phyloP scores from a whole-genome alignment of 1,140 invertebrate genomes.

The Macrosteles quadrilineatus region DNA sequence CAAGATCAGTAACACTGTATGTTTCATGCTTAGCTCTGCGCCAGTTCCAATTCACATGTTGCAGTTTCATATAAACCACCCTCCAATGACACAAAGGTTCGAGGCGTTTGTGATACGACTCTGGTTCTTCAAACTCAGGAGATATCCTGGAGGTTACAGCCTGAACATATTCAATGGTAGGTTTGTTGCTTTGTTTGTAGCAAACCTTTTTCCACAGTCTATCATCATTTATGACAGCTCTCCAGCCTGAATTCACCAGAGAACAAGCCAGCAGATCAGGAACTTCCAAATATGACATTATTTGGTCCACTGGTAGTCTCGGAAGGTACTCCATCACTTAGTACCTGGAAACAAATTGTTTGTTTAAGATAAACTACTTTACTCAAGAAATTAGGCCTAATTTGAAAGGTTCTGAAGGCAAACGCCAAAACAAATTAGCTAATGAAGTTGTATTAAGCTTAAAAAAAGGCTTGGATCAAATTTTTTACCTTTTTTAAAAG shows the following conservation, averaged over 20 bases:
- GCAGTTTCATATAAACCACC: neutral
- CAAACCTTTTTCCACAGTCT: conserved; percentile 1
- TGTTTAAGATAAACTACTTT: too few relatives aligned
- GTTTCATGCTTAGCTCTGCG: neutral
- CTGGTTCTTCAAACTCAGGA: neutral
- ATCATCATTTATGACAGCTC: neutral
- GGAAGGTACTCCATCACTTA: neutral
- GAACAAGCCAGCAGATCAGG: conserved; percentile 11
- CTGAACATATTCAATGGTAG: neutral
- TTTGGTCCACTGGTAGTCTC: neutral
- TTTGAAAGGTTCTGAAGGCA: too few relatives aligned
- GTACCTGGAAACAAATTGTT: neutral
- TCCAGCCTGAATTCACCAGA: neutral
- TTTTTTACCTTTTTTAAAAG: too few relatives aligned
- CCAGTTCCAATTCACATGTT: conserved; percentile 2
- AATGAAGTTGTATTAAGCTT: too few relatives aligned
- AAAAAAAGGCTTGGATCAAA: too few relatives aligned
- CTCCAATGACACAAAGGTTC: conserved; percentile 15
- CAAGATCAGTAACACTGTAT: neutral
- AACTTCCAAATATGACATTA: neutral
- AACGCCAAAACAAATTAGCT: too few relatives aligned
- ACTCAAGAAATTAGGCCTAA: too few relatives aligned
- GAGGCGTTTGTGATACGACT: neutral
- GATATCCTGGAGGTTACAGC: neutral
- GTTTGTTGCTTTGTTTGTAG: neutral